Conservation (phyloP, 2,888 invertebrate species). For the Tortricodes alternella region DNA sequence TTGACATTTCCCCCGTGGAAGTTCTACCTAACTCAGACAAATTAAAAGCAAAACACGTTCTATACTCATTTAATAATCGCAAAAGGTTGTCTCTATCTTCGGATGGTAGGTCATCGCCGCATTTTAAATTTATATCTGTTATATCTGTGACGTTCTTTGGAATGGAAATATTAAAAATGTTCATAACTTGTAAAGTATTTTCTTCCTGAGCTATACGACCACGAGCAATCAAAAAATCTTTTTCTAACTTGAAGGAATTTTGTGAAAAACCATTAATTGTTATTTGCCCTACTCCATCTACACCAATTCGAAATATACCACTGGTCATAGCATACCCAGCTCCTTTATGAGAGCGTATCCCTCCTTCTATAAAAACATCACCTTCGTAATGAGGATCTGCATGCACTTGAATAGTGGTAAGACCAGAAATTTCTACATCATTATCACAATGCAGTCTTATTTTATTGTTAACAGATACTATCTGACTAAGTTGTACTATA, state of each 20-base stretch:
- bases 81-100: not conserved
- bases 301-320: not conserved
- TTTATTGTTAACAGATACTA: not conserved
- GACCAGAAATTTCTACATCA: not conserved
- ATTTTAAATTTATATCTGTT: not conserved
- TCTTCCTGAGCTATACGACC: not conserved
- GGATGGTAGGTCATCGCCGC: not conserved
- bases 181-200: not conserved
- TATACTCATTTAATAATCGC: conserved; percentile 10
- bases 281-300: not conserved
- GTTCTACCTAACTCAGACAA: conserved; percentile 15
- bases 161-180: not conserved
- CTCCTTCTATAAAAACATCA: not conserved
- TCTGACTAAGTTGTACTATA: not conserved
- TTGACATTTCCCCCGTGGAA: conserved; percentile 1
- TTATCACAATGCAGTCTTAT: not conserved
- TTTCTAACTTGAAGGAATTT: not conserved
- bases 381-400: not conserved
- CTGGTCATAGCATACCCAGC: not conserved
- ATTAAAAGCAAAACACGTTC: conserved; percentile 22
- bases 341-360: not conserved
- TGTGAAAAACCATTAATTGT: not conserved
- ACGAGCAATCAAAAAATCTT: not conserved
- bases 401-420: not conserved
- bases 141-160: not conserved